Percentiles rank a stretch among this genome's conserved stretches.
Evolutionary conservation across 2,888 invertebrate genomes (phyloP).

Genomic region (Cataglyphis albicans): DNA sequence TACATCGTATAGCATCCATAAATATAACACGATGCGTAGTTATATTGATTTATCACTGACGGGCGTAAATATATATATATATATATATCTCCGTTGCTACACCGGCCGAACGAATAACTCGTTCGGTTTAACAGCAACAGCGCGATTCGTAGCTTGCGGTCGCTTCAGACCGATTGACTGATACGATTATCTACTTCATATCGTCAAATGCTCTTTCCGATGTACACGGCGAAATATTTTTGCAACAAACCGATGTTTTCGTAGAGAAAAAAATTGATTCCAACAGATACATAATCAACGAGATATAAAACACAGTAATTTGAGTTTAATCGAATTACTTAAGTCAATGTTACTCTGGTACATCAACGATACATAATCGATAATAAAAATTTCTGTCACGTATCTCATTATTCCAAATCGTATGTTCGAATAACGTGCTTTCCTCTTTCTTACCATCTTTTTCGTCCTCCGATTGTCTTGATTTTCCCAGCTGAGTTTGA

Average conservation of each 20-base stretch:
- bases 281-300: constrained; percentile 4
- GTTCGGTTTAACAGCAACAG: constrained; percentile 50
- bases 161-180: constrained; percentile 52
- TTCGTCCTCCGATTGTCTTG: not conserved
- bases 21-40: constrained; percentile 49
- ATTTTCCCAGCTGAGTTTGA: constrained; percentile 9
- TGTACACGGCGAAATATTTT: constrained; percentile 11
- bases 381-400: not conserved
- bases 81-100: constrained; percentile 23
- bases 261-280: constrained; percentile 17
- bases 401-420: not conserved
- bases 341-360: not conserved
- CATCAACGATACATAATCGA: not conserved
- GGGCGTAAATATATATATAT: constrained; percentile 48
- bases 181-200: constrained; percentile 51
- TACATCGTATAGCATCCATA: constrained; percentile 21
- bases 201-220: constrained; percentile 42
- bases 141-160: constrained; percentile 49
- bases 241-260: constrained; percentile 19
- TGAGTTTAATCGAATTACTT: not conserved
- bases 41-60: constrained; percentile 55
- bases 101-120: constrained; percentile 34
- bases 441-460: not conserved
- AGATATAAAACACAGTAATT: not conserved
- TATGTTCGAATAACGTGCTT: constrained; percentile 5